Base-by-base conservation (phyloP, 1,140 invertebrate genomes). In the Pachypsylla venusta region DNA sequence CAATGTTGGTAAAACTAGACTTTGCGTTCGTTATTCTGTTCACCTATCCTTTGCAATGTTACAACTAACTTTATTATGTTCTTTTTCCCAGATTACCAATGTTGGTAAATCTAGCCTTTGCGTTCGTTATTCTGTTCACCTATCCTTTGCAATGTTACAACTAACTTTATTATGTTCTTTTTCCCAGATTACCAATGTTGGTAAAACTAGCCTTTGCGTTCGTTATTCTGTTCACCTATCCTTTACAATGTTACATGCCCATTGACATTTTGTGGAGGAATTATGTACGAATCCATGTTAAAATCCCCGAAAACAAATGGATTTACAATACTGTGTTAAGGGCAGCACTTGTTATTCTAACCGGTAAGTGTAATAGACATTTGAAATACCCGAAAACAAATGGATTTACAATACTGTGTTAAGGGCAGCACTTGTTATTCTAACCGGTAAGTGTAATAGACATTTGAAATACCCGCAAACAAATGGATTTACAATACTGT, bases 121-220 rank as follows among this genome's bases (percentile, higher is more conserved):
- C 42, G 7, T 48, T 48, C n/a, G 42, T 48, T 22, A 48, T 48
- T 22, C 42, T 48, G n/a, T 48, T 48, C 42, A 48, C 42, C 3
- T 48, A 48, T 48, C 42, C 42, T n/a, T 22, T 48, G 42, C 42
- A 48, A 48, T 48, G 42, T 48, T 48, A 19, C 42, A 48, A n/a
- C n/a, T n/a, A n/a, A 35, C n/a, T 35, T 35, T 35, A n/a, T 35
- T 35, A 10, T n/a, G 7, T 35, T 35, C 30, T 35, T n/a, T n/a
- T 35, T n/a, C 7, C n/a, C 42, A 48, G 42, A 48, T n/a, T 48
- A 7, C 42, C 42, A 48, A n/a, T 48, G 4, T 22, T 48, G 16
- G 42, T 48, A n/a, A 48, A 48, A 22, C n/a, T 48, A 19, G 42
- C 42, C 7, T 48, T 48, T n/a, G 42, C 42, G 7, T 48, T 48